Conservation (phyloP, 2,888 invertebrate species). For the Frankliniella fusca region DNA sequence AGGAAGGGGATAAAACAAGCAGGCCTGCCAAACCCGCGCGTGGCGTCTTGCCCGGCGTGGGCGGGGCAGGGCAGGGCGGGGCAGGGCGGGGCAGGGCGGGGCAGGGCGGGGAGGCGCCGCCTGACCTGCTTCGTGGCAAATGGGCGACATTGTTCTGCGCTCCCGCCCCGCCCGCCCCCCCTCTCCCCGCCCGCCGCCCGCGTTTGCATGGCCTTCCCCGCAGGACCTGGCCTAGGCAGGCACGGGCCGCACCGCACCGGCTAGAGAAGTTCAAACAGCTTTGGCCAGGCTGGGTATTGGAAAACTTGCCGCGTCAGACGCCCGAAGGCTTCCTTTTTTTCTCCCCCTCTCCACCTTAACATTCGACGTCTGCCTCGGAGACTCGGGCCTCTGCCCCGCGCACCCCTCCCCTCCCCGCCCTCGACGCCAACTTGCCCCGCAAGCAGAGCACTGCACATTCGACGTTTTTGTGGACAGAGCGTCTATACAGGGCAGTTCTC, state of each 20-base stretch:
- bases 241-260: background rate
- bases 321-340: background rate
- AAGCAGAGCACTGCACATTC: background rate
- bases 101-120: background rate
- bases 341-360: background rate
- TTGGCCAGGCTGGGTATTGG: background rate
- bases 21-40: too few relatives aligned
- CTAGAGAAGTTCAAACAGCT: constrained; percentile 13
- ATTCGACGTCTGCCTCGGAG: constrained; percentile 9
- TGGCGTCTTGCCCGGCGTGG: background rate
- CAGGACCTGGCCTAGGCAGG: too few relatives aligned
- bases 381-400: background rate
- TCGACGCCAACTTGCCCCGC: background rate
- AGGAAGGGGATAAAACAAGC: too few relatives aligned
- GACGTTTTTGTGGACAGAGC: constrained; percentile 10
- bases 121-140: background rate
- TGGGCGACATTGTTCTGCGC: background rate
- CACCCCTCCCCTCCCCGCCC: background rate
- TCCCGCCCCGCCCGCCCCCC: background rate
- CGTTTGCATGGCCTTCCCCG: background rate
- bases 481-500: background rate
- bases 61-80: background rate
- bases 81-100: too few relatives aligned
- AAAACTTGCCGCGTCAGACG: constrained; percentile 22
- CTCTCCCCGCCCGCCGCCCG: background rate